phyloP scores from a whole-genome alignment of 1,140 invertebrate species.

The Camponotus vicinus region DNA sequence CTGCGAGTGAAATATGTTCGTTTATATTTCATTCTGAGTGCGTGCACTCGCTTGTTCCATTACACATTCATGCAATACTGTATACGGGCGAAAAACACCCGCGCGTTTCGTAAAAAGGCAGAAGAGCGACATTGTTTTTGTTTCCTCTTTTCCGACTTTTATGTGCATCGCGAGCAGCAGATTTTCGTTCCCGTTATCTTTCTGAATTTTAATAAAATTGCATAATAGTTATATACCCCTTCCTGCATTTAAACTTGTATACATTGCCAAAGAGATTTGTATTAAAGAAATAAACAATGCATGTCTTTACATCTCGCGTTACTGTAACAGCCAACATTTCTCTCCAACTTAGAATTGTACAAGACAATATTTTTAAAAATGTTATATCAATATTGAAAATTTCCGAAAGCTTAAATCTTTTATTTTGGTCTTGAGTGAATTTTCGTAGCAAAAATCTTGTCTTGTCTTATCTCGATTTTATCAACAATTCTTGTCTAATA shows the following conservation, averaged over 20 bases:
- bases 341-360: neutral
- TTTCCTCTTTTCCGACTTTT: neutral
- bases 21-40: conserved; percentile 61
- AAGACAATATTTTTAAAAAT: too few species aligned
- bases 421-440: too few species aligned
- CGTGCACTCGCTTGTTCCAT: conserved; percentile 59
- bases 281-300: neutral
- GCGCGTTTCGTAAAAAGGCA: conserved; percentile 20
- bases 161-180: conserved; percentile 19
- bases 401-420: too few species aligned
- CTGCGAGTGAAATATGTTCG: conserved; percentile 59
- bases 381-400: too few species aligned
- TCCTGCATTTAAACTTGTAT: neutral
- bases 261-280: neutral
- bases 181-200: neutral
- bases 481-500: too few species aligned
- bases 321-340: conserved; percentile 37
- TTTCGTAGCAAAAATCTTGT: too few species aligned
- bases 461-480: too few species aligned
- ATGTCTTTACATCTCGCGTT: neutral
- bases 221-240: neutral
- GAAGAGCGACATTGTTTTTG: conserved; percentile 26
- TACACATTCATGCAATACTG: conserved; percentile 55
- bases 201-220: conserved; percentile 20
- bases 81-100: conserved; percentile 38